Conservation (phyloP, 2,888 invertebrate species). For the Spicauda simplicius region DNA sequence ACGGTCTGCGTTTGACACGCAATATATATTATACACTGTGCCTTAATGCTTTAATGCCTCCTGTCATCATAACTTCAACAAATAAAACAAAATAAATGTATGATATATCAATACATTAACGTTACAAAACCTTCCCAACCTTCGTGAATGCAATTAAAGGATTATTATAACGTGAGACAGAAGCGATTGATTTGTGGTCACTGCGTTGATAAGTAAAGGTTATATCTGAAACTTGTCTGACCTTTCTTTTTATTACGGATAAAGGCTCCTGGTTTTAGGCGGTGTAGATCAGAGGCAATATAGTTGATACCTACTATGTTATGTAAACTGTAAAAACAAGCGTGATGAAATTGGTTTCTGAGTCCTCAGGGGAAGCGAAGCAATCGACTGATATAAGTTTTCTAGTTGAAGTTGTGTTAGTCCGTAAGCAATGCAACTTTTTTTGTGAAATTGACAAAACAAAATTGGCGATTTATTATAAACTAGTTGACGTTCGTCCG, state of each 20-base stretch:
- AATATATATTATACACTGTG: no score
- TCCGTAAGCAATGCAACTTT: no score
- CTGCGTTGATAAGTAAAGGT: conserved; percentile 71
- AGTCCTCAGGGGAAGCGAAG: no score
- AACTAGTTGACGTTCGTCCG: no score
- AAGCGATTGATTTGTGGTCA: conserved; percentile 51
- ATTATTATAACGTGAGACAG: conserved; percentile 55
- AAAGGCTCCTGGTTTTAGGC: conserved; percentile 43
- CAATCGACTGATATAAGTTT: neutral
- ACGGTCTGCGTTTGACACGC: no score
- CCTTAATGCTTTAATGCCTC: no score
- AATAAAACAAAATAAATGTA: neutral
- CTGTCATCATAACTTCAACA: no score
- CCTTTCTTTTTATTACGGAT: conserved; percentile 41
- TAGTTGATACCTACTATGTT: neutral
- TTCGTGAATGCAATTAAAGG: conserved; percentile 44
- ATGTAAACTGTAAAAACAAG: neutral
- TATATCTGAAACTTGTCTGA: conserved; percentile 45
- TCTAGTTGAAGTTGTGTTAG: no score
- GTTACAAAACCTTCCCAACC: neutral
- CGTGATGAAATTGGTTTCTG: neutral
- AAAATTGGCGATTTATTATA: no score
- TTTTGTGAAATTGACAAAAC: no score
- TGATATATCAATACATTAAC: neutral
- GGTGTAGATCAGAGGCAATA: conserved; percentile 15